Conservation (phyloP, 1,140 invertebrate species). For the Meloidogyne floridensis region DNA sequence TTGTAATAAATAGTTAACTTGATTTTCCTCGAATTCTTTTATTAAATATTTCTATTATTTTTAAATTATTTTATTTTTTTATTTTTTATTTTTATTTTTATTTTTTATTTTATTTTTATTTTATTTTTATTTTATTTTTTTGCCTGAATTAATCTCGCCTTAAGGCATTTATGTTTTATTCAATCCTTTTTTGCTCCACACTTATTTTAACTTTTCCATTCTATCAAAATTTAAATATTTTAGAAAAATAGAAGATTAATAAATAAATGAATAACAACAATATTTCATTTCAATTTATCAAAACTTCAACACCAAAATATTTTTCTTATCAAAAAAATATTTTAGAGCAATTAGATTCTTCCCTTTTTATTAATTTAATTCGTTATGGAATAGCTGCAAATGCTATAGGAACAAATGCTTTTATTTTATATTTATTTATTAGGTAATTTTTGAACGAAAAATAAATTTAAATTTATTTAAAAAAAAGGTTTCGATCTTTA, state of each 20-base stretch:
- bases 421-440: slow-evolving; percentile 9
- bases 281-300: not conserved
- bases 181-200: no score
- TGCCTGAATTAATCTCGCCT: no score
- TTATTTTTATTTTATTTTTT: no score
- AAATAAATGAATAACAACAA: not conserved
- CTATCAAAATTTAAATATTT: no score
- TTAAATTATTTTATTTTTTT: not conserved
- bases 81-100: no score
- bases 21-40: no score
- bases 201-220: no score
- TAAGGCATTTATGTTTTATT: no score
- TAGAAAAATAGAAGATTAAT: not conserved
- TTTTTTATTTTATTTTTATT: no score
- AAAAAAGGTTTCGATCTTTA: not conserved
- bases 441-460: not conserved
- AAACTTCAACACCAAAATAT: not conserved
- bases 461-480: not conserved
- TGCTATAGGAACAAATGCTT: slow-evolving; percentile 7
- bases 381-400: slow-evolving; percentile 14
- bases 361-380: slow-evolving; percentile 12
- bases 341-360: slow-evolving; percentile 13
- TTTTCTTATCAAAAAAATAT: not conserved
- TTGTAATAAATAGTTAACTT: no score
- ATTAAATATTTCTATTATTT: not conserved